Evolutionary conservation across 35 echinoderm and acorn worm genomes (phyloP), one percentile per base, ranked within the genome.

Genomic region (Lytechinus pictus): DNA sequence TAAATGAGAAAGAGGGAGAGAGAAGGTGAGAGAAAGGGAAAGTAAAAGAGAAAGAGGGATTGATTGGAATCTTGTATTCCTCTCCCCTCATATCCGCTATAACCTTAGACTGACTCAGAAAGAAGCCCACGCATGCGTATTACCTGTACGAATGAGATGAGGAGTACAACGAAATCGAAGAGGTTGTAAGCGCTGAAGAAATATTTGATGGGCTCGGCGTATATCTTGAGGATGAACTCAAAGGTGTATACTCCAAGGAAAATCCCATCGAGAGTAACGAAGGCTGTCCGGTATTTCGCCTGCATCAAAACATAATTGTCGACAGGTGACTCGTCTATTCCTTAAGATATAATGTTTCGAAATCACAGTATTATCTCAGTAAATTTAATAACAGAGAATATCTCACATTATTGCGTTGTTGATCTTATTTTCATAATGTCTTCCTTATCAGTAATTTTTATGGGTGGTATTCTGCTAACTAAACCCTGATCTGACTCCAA

Each of bases 161-260:
- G 89, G 21, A 99, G 86, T 12, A 99, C 98, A 21, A 98, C 44
- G 53, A 99, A 95, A 86, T 99, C 98, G 52, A 98, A 99, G 9
- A 99, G 87, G 95, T 98, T 99, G 94, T 99, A 99, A 58, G 96
- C 97, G 95, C 97, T 99, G 95, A 97, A 99, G 94, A 99, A 99
- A 58, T 99, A 99, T n/a, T 94, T 87, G 89, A 97, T 93, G 1
- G 98, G 98, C 61, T 99, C 98, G 29, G 98, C 98, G 87, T 99
- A 99, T 87, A 99, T 99, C 89, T 99, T 99, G 96, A 99, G 86
- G 14, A 98, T 92, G 57, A 99, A 99, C 57, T 99, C 98, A 13
- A 95, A 71, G 6, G 98, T 99, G 93, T 99, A 99, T 57, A 99
- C 97, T 44, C 96, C 98, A 12, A 98, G 95, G 58, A 98, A 99